Conservation (phyloP, 2,113 vertebrate species). For the Egretta garzetta region DNA sequence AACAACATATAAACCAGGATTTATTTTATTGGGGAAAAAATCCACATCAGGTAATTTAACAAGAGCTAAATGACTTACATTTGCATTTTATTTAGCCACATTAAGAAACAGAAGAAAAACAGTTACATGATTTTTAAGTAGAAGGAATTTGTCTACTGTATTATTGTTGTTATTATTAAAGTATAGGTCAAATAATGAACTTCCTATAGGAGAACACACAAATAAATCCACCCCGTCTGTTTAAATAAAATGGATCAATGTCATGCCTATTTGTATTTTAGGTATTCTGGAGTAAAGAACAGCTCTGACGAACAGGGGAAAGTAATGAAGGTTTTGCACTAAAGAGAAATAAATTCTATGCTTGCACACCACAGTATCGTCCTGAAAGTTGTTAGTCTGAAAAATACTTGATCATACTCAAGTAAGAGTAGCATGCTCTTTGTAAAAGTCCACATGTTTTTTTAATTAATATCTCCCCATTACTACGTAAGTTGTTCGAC, state of each 20-base stretch:
- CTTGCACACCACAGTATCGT: background rate
- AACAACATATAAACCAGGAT: background rate
- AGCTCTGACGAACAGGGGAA: background rate
- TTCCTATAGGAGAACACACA: background rate
- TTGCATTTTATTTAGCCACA: background rate
- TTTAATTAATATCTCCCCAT: accelerated
- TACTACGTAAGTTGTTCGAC: background rate
- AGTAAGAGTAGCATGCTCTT: background rate
- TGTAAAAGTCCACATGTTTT: background rate
- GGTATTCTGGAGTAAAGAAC: background rate
- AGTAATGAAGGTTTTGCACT: background rate
- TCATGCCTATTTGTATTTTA: background rate
- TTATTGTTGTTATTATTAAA: background rate
- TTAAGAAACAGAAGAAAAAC: background rate
- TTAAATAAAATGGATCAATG: background rate
- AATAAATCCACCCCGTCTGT: background rate
- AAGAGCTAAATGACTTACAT: background rate
- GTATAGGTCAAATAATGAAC: background rate
- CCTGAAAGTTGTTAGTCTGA: background rate
- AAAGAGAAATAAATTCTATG: background rate
- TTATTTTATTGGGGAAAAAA: background rate
- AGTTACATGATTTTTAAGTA: background rate
- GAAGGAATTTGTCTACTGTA: background rate
- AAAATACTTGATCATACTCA: background rate
- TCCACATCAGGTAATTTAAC: background rate